Evolutionary conservation across 2,888 invertebrate genomes (phyloP).

Genomic region (Ischnura elegans): DNA sequence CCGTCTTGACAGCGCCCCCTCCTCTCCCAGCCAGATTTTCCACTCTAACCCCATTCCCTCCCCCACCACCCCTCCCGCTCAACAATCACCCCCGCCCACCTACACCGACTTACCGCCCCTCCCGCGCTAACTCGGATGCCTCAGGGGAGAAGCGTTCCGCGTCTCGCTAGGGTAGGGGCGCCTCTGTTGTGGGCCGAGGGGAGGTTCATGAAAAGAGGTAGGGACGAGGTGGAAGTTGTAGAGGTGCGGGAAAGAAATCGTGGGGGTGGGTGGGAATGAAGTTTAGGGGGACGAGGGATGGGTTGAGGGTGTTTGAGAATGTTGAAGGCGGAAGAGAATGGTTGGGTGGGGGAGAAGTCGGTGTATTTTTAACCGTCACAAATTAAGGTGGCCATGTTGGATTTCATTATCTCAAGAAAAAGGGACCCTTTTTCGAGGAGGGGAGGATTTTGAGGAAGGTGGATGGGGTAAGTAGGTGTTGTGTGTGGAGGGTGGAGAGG

Average conservation of each 20-base stretch:
- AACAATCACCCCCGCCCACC: not conserved
- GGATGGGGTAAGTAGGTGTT: not conserved
- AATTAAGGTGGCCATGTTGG: slow-evolving; percentile 68
- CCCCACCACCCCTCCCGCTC: not conserved
- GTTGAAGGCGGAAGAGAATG: not conserved
- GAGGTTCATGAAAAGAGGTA: too few species aligned
- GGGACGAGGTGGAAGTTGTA: not conserved
- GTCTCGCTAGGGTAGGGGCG: not conserved
- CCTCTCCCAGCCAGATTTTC: not conserved
- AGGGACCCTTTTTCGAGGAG: slow-evolving; percentile 5
- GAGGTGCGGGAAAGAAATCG: not conserved
- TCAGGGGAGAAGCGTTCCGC: slow-evolving; percentile 38
- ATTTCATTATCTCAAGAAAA: slow-evolving; percentile 67
- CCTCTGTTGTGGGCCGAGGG: not conserved
- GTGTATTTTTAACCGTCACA: slow-evolving; percentile 67
- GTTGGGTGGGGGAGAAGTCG: not conserved
- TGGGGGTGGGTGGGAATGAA: not conserved
- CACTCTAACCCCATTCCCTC: not conserved
- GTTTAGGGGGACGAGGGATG: not conserved
- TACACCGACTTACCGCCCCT: not conserved
- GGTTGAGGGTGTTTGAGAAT: slow-evolving; percentile 14
- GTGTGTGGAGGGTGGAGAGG: not conserved
- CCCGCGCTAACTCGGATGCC: slow-evolving; percentile 50
- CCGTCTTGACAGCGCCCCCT: too few species aligned
- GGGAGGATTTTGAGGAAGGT: not conserved